Evolutionary conservation across 2,888 invertebrate species (phyloP).

Genomic region (Gastrophysa polygoni): DNA sequence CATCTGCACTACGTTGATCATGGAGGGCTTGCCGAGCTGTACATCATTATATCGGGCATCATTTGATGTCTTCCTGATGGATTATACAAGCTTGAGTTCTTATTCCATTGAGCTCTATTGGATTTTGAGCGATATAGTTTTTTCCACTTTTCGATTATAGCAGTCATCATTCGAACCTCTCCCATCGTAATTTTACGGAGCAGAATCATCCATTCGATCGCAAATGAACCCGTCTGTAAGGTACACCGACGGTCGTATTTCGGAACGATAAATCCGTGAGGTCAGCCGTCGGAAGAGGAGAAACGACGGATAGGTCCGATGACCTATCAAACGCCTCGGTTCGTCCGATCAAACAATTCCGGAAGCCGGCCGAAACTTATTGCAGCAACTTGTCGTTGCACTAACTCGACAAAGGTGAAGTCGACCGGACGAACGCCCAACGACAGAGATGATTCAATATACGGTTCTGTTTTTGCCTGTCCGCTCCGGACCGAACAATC

Average conservation of each 20-base stretch:
- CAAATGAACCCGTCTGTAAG: neutral
- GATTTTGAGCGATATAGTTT: too few species aligned
- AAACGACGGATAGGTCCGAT: slow-evolving; percentile 24
- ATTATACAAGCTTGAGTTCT: too few species aligned
- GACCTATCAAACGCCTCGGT: slow-evolving; percentile 19
- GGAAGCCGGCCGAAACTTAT: slow-evolving; percentile 18
- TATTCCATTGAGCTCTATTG: too few species aligned
- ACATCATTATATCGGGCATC: too few species aligned
- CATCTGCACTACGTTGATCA: too few species aligned
- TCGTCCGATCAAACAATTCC: slow-evolving; percentile 27
- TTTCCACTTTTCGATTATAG: too few species aligned
- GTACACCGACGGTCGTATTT: neutral
- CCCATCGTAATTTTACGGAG: too few species aligned
- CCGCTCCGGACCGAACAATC: neutral
- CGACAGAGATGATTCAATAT: neutral
- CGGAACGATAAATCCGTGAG: slow-evolving; percentile 5
- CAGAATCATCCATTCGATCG: too few species aligned
- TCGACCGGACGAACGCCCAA: neutral
- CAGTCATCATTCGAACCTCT: too few species aligned
- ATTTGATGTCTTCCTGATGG: too few species aligned
- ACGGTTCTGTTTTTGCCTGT: neutral
- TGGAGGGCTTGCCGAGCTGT: too few species aligned
- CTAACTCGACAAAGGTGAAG: neutral
- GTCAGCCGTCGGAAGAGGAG: slow-evolving; percentile 19
- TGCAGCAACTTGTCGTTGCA: slow-evolving; percentile 2